These are phyloP conservation scores for Sander lucioperca DNA, from an alignment of 2,113 vertebrate species.

Conservation along the genomic window DNA sequence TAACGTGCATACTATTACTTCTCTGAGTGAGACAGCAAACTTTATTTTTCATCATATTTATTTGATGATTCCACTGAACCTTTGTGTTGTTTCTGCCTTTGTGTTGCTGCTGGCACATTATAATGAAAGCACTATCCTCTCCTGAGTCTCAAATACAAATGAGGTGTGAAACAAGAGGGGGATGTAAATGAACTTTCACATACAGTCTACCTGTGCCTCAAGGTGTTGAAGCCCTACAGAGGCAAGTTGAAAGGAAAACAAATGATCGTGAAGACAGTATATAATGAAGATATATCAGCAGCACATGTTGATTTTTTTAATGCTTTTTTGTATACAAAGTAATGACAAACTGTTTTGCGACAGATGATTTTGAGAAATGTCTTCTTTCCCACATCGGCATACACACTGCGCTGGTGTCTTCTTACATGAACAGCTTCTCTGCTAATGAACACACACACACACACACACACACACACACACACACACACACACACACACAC, in stretches of 20 bases:
- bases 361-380: neutral
- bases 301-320: neutral
- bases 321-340: too few relatives aligned
- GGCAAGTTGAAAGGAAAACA: neutral
- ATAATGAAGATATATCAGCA: neutral
- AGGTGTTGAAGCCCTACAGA: neutral
- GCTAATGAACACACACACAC: neutral
- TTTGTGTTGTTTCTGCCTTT: neutral
- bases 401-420: neutral
- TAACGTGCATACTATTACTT: neutral
- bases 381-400: too few relatives aligned
- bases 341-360: neutral
- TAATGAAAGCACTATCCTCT: constrained; percentile 4
- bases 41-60: neutral
- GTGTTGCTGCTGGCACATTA: neutral
- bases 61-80: neutral
- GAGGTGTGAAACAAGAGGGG: neutral
- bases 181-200: constrained; percentile 8
- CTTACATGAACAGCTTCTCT: constrained; percentile 9
- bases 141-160: neutral
- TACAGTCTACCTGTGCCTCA: neutral
- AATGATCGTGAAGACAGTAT: neutral
- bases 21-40: neutral
- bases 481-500: neutral
- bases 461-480: neutral